These are phyloP conservation scores for Hemibagrus wyckioides DNA, from an alignment of 2,113 vertebrate species.

Conservation along the genomic window DNA sequence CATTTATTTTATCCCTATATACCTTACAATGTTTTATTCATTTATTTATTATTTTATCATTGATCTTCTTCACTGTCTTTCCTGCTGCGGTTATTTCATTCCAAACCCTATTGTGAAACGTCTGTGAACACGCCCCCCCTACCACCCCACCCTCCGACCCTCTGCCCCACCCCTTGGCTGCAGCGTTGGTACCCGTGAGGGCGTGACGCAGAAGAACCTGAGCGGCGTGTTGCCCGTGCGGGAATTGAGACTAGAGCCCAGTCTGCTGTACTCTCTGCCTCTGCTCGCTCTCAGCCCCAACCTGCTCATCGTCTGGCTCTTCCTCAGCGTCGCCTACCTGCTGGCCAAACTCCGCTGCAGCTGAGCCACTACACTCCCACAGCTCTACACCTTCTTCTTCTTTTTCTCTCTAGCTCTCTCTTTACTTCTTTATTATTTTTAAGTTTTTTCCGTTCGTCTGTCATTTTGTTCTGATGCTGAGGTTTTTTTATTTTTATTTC, in stretches of 20 bases:
- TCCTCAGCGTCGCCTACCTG: constrained; percentile 93
- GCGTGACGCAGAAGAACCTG: constrained; percentile 99
- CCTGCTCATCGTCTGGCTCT: constrained; percentile 98
- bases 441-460: not conserved
- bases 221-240: constrained; percentile 95
- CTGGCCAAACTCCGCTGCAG: constrained; percentile 95
- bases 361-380: constrained; percentile 69
- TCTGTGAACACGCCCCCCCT: not conserved
- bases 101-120: not conserved
- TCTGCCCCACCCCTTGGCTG: constrained; percentile 72
- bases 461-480: not conserved
- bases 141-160: constrained; percentile 14
- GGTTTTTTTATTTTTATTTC: not conserved
- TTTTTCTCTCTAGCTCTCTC: not conserved
- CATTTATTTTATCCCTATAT: not conserved
- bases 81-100: not conserved
- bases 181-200: constrained; percentile 98
- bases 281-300: constrained; percentile 95
- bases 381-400: constrained; percentile 11
- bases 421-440: not conserved
- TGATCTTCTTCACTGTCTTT: constrained; percentile 24
- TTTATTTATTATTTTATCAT: not conserved
- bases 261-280: constrained; percentile 96
- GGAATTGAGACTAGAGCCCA: constrained; percentile 94
- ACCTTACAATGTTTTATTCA: not conserved